Evolutionary conservation across 2,113 vertebrate species (phyloP), one percentile per base, ranked within the genome.

Genomic region (Ochotona curzoniae): DNA sequence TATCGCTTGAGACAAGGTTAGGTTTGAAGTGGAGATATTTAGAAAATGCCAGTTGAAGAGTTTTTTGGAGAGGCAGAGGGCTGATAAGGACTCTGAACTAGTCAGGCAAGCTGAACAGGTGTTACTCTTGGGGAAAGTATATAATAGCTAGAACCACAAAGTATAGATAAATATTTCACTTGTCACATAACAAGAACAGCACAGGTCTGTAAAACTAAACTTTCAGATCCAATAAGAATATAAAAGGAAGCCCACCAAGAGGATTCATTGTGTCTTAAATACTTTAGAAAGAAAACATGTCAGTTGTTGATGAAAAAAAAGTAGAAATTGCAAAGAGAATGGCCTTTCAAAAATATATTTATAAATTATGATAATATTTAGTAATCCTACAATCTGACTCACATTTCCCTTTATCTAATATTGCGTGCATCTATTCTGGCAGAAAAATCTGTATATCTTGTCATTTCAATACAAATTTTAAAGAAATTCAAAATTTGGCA

Each of bases 121-220:
- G 21, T 32, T 73, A 38, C 3, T 61, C 17, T 54, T 73, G 49
- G 26, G 4, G 47, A 90, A 92, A 78, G 2, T 3, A 5, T 32
- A 0, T 54, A 35, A 67, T 35, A 92, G 66, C 75, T 85, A 90
- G 54, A 95, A 83, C 18, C 69, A 67, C 69, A 83, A 81, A 14
- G n/a, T 85, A 63, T 8, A 75, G 23, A 90, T 47, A 66, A 85
- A 75, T 71, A 44, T 85, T 93, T 90, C 63, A 51, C 76, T 83
- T 4, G 5, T 60, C 30, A 79, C 30, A 38, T 95, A 61, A 80
- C 35, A 67, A 73, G 47, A 96, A 78, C 14, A 92, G 5, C n/a
- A 21, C 32, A 81, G 54, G 54, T 14, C 11, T 57, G 54, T 57
- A 57, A 57, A 57, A 13, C 54, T 17, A 57, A 57, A 57, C 54